A percentile compares a stretch with the other conserved stretches of the same genome.
phyloP scores from a whole-genome alignment of 2,113 vertebrate genomes.

The Scomber colias region DNA sequence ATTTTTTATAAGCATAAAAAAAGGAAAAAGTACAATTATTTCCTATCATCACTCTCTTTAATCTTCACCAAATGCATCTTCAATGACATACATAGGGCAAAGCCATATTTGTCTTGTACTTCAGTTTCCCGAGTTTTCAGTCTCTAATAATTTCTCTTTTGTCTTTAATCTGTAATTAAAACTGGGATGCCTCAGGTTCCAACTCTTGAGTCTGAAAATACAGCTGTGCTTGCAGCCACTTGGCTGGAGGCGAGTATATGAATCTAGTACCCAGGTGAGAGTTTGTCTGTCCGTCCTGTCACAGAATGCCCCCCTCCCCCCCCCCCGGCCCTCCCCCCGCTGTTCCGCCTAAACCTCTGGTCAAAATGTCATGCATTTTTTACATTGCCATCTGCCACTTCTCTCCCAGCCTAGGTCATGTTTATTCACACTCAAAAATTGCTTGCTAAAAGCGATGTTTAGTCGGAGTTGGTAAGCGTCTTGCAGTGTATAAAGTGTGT shows the following conservation, averaged over 20 bases:
- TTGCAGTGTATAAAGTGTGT: too few relatives aligned
- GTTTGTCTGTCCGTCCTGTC: constrained; percentile 12
- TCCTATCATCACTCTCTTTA: background rate
- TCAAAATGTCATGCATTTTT: constrained; percentile 42
- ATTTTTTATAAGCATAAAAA: background rate
- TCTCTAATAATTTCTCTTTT: constrained; percentile 11
- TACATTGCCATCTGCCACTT: constrained; percentile 26
- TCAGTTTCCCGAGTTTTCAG: constrained; percentile 11
- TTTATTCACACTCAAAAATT: background rate
- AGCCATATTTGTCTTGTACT: background rate
- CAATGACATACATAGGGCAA: background rate
- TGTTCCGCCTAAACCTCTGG: constrained; percentile 7
- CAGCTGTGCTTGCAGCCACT: background rate
- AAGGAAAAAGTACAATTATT: background rate
- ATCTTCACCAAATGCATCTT: constrained; percentile 26
- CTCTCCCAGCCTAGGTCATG: background rate
- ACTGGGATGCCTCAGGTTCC: background rate
- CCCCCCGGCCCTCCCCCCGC: background rate
- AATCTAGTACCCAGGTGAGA: constrained; percentile 8
- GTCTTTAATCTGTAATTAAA: constrained; percentile 44
- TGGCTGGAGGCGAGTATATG: background rate
- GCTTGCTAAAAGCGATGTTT: background rate
- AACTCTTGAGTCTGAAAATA: constrained; percentile 13
- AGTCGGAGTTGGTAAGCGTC: background rate
- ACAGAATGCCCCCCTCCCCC: background rate